Evolutionary conservation across 2,113 vertebrate genomes (phyloP).

Genomic region (Dicaeum eximium): DNA sequence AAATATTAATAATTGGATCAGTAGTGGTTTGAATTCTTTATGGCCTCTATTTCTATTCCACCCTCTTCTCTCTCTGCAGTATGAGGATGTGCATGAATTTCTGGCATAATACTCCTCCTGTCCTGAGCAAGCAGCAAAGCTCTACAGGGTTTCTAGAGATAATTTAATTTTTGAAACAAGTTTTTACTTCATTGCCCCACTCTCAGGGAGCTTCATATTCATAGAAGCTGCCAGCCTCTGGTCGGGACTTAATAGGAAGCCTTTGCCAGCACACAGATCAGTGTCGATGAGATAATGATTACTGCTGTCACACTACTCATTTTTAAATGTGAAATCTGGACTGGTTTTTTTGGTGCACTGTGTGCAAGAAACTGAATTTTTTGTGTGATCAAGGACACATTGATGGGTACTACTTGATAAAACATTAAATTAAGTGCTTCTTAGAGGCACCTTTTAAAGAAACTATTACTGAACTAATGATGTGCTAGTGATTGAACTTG

Average conservation of each 20-base stretch:
- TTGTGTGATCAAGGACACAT: neutral
- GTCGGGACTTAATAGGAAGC: slow-evolving; percentile 25
- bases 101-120: neutral
- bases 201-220: neutral
- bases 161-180: slow-evolving; percentile 10
- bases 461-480: slow-evolving; percentile 30
- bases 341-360: slow-evolving; percentile 15
- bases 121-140: neutral
- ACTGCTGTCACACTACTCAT: slow-evolving; percentile 36
- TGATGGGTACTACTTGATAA: slow-evolving; percentile 11
- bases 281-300: slow-evolving; percentile 28
- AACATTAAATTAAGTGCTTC: slow-evolving; percentile 37
- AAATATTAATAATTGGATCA: slow-evolving; percentile 47
- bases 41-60: neutral
- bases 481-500: slow-evolving; percentile 3
- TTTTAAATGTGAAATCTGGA: slow-evolving; percentile 34
- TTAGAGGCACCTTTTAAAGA: slow-evolving; percentile 31
- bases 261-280: slow-evolving; percentile 32
- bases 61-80: neutral
- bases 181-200: slow-evolving; percentile 22
- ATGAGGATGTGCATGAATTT: neutral
- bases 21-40: slow-evolving; percentile 14
- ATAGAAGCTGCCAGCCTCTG: neutral
- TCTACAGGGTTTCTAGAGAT: neutral
- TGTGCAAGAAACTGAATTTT: slow-evolving; percentile 7